Evolutionary conservation across 2,888 invertebrate species (phyloP), one percentile per base, ranked within the genome.

Genomic region (Leucophora obtusa): DNA sequence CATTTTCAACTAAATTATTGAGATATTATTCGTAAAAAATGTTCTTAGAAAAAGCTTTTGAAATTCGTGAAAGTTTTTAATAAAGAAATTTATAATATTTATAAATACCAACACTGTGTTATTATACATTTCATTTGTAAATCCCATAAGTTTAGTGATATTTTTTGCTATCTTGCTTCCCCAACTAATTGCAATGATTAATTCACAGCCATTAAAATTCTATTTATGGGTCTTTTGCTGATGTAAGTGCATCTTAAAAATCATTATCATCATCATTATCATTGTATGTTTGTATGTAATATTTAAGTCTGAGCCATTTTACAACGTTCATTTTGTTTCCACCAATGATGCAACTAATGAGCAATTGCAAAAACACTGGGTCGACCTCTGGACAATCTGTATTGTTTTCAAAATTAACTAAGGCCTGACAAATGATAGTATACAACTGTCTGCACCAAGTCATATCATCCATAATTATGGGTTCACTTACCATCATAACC

Each of bases 151-250:
- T 28, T 62, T 50, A 11, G 15, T 15, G 10, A 63, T 21, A 28
- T 14, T 58, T 8, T 43, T 72, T 62, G 1, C 1, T 38, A 47
- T 77, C 54, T 70, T 74, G 56, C 65, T 82, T 70, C 79, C 71
- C 68, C 59, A 43, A 65, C 83, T 86, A 86, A 86, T 86, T 86
- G 84, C 85, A 85, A 85, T 87, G 87, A 87, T 86, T 85, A 86
- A 86, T 87, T 86, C 85, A 70, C 83, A 82, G 84, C 85, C 85
- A 87, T 86, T 87, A 86, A 84, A 86, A 85, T 85, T 86, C 85
- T 87, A 86, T 87, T 87, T 86, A 85, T 85, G 85, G 84, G 80
- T 54, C 69, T 72, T 63, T 60, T 66, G 56, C 60, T 62, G 68
- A 70, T 50, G 43, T 75, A 80, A 76, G 72, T 72, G 68, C 17